These are phyloP conservation scores for Sipha maydis DNA, from an alignment of 2,888 invertebrate species.

Conservation along the genomic window DNA sequence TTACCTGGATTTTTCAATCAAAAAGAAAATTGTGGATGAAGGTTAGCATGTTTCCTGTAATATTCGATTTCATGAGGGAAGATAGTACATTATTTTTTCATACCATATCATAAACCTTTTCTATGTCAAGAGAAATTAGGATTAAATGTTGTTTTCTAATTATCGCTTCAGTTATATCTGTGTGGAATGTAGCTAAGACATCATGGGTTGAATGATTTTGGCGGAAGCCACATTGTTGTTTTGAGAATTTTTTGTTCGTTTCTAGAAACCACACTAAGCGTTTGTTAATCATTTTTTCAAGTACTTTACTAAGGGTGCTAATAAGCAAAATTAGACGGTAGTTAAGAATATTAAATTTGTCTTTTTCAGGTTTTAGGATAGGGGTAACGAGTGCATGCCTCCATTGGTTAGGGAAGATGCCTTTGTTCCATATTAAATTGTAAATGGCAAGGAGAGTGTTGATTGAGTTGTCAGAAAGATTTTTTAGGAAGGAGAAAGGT, in stretches of 20 bases:
- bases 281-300: neutral
- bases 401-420: conserved; percentile 4
- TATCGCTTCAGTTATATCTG: neutral
- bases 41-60: neutral
- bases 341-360: neutral
- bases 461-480: neutral
- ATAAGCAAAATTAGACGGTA: neutral
- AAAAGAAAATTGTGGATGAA: neutral
- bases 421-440: neutral
- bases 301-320: neutral
- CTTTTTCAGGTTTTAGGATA: conserved; percentile 2
- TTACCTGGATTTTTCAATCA: neutral
- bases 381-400: neutral
- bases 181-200: neutral
- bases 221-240: too few relatives aligned
- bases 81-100: neutral
- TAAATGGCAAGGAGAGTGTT: neutral
- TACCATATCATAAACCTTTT: too few relatives aligned
- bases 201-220: too few relatives aligned
- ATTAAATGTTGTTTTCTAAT: conserved; percentile 8
- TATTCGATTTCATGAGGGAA: too few relatives aligned
- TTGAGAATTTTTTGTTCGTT: neutral
- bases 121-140: too few relatives aligned
- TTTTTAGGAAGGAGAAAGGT: neutral
- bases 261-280: neutral